Conservation (phyloP, 2,888 invertebrate species). For the Exephanes ischioxanthus region DNA sequence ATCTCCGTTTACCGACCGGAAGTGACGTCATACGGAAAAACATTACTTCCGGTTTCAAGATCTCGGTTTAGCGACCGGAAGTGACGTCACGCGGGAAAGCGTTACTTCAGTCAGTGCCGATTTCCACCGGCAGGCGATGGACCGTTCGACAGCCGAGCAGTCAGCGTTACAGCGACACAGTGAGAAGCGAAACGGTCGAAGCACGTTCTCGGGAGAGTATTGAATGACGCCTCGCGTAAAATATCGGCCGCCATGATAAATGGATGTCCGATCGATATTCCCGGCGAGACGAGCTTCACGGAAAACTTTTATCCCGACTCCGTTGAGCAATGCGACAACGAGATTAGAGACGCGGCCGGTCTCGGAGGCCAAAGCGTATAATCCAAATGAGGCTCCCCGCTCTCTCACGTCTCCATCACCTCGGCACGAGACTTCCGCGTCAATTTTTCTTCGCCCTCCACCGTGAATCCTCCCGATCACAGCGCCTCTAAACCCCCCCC, state of each 20-base stretch:
- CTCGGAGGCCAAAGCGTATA: constrained; percentile 25
- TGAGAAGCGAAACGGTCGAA: too few species aligned
- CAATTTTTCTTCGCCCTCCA: constrained; percentile 48
- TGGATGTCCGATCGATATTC: constrained; percentile 36
- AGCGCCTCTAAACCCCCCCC: not conserved
- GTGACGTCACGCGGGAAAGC: too few species aligned
- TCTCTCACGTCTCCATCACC: constrained; percentile 32
- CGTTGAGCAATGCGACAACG: constrained; percentile 32
- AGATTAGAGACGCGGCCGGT: constrained; percentile 49
- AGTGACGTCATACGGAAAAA: too few species aligned
- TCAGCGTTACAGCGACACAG: too few species aligned
- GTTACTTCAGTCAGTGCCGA: too few species aligned
- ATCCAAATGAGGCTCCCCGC: constrained; percentile 43
- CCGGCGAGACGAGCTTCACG: constrained; percentile 6
- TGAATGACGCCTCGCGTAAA: not conserved
- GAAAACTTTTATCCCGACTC: constrained; percentile 51
- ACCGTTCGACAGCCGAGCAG: too few species aligned
- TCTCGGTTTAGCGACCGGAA: too few species aligned
- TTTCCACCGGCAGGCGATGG: too few species aligned
- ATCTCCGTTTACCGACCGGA: too few species aligned
- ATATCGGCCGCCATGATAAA: constrained; percentile 47
- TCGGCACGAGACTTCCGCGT: constrained; percentile 34
- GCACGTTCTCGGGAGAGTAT: too few species aligned
- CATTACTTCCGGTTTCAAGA: too few species aligned
- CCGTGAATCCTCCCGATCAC: constrained; percentile 24